phyloP scores from a whole-genome alignment of 2,888 invertebrate species.

The Megastigmus dorsalis region DNA sequence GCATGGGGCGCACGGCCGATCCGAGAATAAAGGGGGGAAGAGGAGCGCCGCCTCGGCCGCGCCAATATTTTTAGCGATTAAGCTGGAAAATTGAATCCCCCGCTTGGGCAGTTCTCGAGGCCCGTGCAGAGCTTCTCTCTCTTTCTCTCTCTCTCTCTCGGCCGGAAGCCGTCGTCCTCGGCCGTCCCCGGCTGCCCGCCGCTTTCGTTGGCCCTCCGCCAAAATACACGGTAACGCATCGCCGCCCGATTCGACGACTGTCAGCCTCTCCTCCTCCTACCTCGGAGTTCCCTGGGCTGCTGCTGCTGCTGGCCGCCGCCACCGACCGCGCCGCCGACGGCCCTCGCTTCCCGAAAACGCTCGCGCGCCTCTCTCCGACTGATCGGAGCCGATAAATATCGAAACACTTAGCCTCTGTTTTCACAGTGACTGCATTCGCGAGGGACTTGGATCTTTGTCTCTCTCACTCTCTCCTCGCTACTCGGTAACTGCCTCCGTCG shows the following conservation, averaged over 20 bases:
- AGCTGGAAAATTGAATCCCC: conserved; percentile 67
- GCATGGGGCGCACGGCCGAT: conserved; percentile 18
- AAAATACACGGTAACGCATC: conserved; percentile 63
- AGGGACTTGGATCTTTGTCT: conserved; percentile 22
- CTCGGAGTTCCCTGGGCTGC: too few species aligned
- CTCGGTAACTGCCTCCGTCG: background rate
- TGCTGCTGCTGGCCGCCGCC: conserved; percentile 48
- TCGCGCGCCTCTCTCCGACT: too few species aligned
- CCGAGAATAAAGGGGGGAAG: conserved; percentile 1
- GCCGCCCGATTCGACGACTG: conserved; percentile 42
- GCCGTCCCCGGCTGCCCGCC: conserved; percentile 57
- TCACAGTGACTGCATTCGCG: conserved; percentile 61
- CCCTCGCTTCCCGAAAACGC: conserved; percentile 46
- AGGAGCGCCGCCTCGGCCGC: conserved; percentile 2
- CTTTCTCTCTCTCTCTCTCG: background rate
- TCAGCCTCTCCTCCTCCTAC: conserved; percentile 12
- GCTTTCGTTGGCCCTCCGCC: conserved; percentile 68
- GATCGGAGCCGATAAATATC: conserved; percentile 70
- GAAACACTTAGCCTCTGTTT: conserved; percentile 70
- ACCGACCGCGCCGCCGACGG: too few species aligned
- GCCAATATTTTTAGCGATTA: conserved; percentile 70
- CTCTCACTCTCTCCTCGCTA: background rate
- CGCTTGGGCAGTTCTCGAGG: background rate
- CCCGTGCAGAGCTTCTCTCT: background rate
- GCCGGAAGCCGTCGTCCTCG: conserved; percentile 48